Base-by-base conservation (phyloP, 2,113 vertebrate genomes). In the Crypturellus undulatus region DNA sequence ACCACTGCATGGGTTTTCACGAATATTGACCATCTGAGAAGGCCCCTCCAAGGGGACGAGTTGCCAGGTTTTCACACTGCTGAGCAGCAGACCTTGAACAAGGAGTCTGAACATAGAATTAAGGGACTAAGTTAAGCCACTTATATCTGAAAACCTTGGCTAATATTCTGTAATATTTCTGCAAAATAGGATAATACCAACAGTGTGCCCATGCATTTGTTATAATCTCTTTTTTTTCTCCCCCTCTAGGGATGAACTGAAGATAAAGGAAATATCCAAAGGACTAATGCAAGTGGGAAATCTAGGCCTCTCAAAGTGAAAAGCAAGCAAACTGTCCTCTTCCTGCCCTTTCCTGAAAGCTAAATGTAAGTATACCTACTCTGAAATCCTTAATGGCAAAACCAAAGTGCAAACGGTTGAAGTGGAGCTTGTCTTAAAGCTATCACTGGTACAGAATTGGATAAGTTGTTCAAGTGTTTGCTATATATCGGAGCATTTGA, bases 321-420 rank as follows among this genome's bases (percentile, higher is more conserved):
- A 76, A 89, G 60, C 52, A 92, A 83, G 62, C 92, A 79, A 75
- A 25, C 52, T 79, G 73, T 86, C 94, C 72, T 2, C 18, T 62
- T 77, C 82, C 92, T 58, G 36, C 71, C 82, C 69, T 89, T 87
- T 72, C 19, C 59, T 1, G 40, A 92, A 93, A 92, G 88, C 79
- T 98, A 92, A 97, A 97, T 97, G 98, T 98, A 97, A 98, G 98
- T 98, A 90, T 71, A 80, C 38, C 73, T 86, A 94, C 75, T 96
- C 89, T 91, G 34, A 87, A 96, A 93, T 95, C 64, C 58, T 84
- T 64, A 64, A 52, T 60, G 65, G 56, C 86, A 90, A 94, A 96
- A 90, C 26, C 45, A 91, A 88, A 96, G 91, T 15, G 3, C 59
- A 86, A 81, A 62, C 73, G 65, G 63, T 97, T 95, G 91, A 96